Evolutionary conservation across 2,888 invertebrate species (phyloP).

Genomic region (Darwinula stevensoni): DNA sequence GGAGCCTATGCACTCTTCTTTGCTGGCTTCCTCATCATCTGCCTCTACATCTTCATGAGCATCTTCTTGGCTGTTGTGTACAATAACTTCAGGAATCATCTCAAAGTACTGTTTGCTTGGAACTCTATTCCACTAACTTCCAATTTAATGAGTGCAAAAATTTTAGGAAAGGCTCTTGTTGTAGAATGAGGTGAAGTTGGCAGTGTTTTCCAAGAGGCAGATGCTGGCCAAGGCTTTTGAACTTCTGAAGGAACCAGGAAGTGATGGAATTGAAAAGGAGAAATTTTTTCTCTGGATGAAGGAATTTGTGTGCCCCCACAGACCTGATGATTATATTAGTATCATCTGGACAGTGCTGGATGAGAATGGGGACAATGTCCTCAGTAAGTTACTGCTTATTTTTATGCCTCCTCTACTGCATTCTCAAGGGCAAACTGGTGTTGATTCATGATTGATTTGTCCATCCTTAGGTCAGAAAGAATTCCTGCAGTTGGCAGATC

Average conservation of each 20-base stretch:
- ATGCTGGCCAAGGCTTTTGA: conserved; percentile 17
- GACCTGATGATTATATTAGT: conserved; percentile 9
- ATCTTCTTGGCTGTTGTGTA: conserved; percentile 21
- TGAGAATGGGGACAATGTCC: conserved; percentile 11
- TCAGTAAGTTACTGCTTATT: too few species aligned
- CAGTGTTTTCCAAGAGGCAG: conserved; percentile 12
- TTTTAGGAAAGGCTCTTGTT: conserved; percentile 11
- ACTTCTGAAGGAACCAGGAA: conserved; percentile 11
- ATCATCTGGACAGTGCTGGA: conserved; percentile 18
- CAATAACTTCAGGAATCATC: conserved; percentile 18
- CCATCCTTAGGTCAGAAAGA: conserved; percentile 13
- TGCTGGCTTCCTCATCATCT: conserved; percentile 17
- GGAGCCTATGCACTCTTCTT: conserved; percentile 19
- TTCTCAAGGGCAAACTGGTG: too few species aligned
- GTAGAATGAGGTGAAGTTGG: conserved; percentile 11
- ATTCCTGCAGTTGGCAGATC: conserved; percentile 17
- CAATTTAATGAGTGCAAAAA: too few species aligned
- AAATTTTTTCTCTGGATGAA: conserved; percentile 11
- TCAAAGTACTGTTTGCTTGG: too few species aligned
- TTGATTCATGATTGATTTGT: too few species aligned
- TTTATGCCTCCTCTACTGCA: too few species aligned
- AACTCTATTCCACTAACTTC: conserved; percentile 10
- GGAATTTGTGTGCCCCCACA: background rate
- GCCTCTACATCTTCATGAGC: conserved; percentile 20
- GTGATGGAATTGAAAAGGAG: background rate